phyloP scores from a whole-genome alignment of 2,797 vertebrate species.

The Dallia pectoralis region DNA sequence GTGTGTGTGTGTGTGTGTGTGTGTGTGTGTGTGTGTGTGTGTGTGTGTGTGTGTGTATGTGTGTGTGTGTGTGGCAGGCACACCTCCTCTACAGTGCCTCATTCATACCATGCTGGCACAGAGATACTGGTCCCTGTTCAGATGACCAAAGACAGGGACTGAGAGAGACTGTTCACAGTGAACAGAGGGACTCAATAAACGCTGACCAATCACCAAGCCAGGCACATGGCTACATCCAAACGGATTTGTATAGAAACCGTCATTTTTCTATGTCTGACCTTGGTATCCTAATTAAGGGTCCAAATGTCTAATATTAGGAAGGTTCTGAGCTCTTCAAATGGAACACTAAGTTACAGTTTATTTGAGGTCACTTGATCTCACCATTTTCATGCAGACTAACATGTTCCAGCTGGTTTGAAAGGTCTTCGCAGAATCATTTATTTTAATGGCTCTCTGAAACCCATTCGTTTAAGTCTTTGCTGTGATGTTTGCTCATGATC shows the following conservation, averaged over 20 bases:
- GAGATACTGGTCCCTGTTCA: conserved; percentile 62
- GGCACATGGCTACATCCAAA: conserved; percentile 77
- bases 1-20: conserved; percentile 28
- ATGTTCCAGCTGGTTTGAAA: too few relatives aligned
- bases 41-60: conserved; percentile 3
- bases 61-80: neutral
- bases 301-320: neutral
- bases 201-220: conserved; percentile 60
- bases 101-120: conserved; percentile 73
- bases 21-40: conserved; percentile 30
- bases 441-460: neutral
- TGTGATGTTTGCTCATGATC: neutral
- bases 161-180: conserved; percentile 55
- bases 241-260: conserved; percentile 68
- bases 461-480: neutral
- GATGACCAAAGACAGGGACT: conserved; percentile 44
- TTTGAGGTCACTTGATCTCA: too few relatives aligned
- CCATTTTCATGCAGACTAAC: too few relatives aligned
- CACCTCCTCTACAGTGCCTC: conserved; percentile 61
- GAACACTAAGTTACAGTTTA: too few relatives aligned
- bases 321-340: neutral
- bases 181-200: conserved; percentile 71
- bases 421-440: neutral
- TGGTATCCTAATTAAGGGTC: conserved; percentile 36
- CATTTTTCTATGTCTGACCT: conserved; percentile 44